A percentile compares a stretch with the other conserved stretches of the same genome.
These are phyloP conservation scores for Nomada goodeniana DNA, from an alignment of 2,888 invertebrate genomes.

Conservation along the genomic window DNA sequence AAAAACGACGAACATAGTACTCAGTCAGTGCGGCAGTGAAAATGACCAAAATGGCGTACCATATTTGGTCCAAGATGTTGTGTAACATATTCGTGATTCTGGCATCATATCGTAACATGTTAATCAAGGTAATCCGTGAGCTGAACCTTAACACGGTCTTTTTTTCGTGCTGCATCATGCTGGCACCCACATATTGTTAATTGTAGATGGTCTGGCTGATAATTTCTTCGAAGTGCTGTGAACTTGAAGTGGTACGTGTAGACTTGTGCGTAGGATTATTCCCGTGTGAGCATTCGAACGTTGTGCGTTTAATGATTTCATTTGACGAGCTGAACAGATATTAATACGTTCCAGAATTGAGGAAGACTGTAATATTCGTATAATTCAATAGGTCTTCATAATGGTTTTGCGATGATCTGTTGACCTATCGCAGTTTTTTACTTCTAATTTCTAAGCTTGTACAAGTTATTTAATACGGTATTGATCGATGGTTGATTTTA, in stretches of 20 bases:
- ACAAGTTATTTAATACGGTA: no score
- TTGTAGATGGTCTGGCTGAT: constrained; percentile 61
- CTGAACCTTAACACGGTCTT: constrained; percentile 57
- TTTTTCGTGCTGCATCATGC: constrained; percentile 57
- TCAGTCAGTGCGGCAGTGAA: background rate
- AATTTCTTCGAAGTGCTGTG: constrained; percentile 59
- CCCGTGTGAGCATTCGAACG: constrained; percentile 19
- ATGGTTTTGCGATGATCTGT: constrained; percentile 3
- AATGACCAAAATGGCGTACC: constrained; percentile 26
- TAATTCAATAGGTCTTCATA: background rate
- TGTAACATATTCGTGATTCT: constrained; percentile 29
- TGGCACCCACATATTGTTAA: constrained; percentile 69
- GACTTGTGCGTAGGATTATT: constrained; percentile 33
- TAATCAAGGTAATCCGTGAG: constrained; percentile 49
- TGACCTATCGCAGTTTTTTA: no score
- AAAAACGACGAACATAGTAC: background rate
- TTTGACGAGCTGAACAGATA: background rate
- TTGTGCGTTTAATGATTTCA: constrained; percentile 18
- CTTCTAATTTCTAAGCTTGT: no score
- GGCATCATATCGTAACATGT: constrained; percentile 43
- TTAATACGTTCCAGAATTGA: background rate
- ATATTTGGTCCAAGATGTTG: constrained; percentile 13
- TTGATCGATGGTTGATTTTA: no score
- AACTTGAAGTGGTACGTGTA: constrained; percentile 60
- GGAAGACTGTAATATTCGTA: background rate